phyloP scores from a whole-genome alignment of 2,797 vertebrate genomes.

The Loris lydekkerianus region DNA sequence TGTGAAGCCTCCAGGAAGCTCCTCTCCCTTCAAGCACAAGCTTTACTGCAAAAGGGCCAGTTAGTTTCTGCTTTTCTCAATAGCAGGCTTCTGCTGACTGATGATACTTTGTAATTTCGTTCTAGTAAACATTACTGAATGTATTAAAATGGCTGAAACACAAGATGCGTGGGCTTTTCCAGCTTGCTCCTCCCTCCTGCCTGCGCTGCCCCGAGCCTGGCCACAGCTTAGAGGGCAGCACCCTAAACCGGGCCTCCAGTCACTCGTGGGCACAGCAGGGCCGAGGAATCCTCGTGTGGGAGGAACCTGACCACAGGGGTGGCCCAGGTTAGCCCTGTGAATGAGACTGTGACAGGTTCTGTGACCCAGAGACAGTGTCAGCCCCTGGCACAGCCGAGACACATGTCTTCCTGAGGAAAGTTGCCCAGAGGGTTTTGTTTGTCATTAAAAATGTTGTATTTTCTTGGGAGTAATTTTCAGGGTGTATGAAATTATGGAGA shows the following conservation, averaged over 20 bases:
- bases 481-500: not conserved
- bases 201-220: not conserved
- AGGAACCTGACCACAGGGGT: no score
- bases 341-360: not conserved
- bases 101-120: conserved; percentile 72
- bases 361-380: not conserved
- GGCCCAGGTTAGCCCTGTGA: not conserved
- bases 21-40: conserved; percentile 70
- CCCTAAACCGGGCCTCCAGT: not conserved
- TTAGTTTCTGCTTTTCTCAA: conserved; percentile 26
- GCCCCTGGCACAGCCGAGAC: not conserved
- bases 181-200: not conserved
- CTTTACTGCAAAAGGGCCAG: conserved; percentile 72
- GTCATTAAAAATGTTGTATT: not conserved
- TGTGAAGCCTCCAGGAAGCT: not conserved
- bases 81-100: conserved; percentile 70
- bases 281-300: fast-evolving
- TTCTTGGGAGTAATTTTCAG: conserved; percentile 34
- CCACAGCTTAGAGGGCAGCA: not conserved
- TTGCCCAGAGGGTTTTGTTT: not conserved
- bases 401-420: not conserved
- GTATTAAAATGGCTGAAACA: conserved; percentile 79
- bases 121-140: conserved; percentile 84
- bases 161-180: not conserved
- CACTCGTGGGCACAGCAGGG: not conserved